Evolutionary conservation across 2,888 invertebrate species (phyloP).

Genomic region (Cotesia congregata): DNA sequence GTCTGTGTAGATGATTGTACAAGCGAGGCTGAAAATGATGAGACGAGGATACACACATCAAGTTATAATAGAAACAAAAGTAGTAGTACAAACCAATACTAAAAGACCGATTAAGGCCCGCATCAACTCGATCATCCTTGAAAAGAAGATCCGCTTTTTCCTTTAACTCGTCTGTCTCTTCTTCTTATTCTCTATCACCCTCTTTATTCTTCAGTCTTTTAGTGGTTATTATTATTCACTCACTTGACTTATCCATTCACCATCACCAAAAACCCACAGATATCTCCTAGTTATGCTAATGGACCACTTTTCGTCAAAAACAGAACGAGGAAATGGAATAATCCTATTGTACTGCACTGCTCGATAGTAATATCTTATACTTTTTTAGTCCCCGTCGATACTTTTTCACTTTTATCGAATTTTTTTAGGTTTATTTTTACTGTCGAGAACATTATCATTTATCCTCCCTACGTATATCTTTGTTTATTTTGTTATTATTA

Average conservation of each 20-base stretch:
- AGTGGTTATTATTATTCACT: conserved; percentile 5
- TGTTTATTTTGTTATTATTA: background rate
- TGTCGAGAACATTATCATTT: background rate
- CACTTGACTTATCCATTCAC: background rate
- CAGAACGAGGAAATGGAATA: conserved; percentile 11
- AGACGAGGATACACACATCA: background rate
- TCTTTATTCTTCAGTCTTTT: background rate
- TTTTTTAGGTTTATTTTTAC: background rate
- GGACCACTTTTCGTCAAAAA: conserved; percentile 27
- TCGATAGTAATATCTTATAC: conserved; percentile 7
- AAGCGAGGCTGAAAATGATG: background rate
- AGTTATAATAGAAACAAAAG: conserved; percentile 23
- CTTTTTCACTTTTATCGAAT: background rate
- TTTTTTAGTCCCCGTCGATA: background rate
- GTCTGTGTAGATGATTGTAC: background rate
- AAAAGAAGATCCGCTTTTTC: conserved; percentile 48
- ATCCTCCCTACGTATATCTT: background rate
- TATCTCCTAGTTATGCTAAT: conserved; percentile 43
- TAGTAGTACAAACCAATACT: background rate
- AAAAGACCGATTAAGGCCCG: conserved; percentile 54
- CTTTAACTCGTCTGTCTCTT: conserved; percentile 46
- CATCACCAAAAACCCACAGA: conserved; percentile 30
- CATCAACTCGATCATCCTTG: conserved; percentile 27
- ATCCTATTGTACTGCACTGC: background rate
- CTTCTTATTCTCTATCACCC: conserved; percentile 36